These are phyloP conservation scores for Orthosia incerta DNA, from an alignment of 2,888 invertebrate genomes.

Conservation along the genomic window DNA sequence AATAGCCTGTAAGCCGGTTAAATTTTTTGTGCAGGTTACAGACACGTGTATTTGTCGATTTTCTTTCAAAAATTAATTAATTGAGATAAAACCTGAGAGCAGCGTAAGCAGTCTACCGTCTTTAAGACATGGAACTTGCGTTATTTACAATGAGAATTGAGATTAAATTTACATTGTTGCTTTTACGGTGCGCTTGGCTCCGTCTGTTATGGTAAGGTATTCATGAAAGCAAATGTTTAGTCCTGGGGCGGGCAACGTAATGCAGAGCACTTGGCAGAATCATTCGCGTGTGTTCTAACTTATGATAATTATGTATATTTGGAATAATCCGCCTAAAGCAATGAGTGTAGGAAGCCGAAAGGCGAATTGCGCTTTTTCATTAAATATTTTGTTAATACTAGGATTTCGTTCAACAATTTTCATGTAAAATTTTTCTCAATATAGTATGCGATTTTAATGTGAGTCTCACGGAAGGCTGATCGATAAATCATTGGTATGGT, in stretches of 20 bases:
- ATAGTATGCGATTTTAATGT: neutral
- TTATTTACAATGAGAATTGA: slow-evolving; percentile 83
- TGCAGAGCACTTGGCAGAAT: slow-evolving; percentile 76
- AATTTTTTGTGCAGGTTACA: too few species aligned
- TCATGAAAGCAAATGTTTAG: slow-evolving; percentile 88
- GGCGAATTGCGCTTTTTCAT: slow-evolving; percentile 51
- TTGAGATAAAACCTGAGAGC: slow-evolving; percentile 24
- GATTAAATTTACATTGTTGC: slow-evolving; percentile 89
- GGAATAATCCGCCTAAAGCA: slow-evolving; percentile 79
- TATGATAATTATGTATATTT: slow-evolving; percentile 86
- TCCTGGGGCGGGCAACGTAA: slow-evolving; percentile 76
- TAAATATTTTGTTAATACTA: slow-evolving; percentile 8
- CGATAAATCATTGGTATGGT: too few species aligned
- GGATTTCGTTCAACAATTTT: neutral
- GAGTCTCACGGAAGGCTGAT: too few species aligned
- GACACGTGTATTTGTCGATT: neutral
- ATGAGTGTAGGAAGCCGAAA: slow-evolving; percentile 51
- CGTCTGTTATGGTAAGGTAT: slow-evolving; percentile 88
- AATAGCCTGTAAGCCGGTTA: neutral
- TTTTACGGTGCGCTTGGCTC: slow-evolving; percentile 77
- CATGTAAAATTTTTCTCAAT: neutral
- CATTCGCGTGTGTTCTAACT: slow-evolving; percentile 79
- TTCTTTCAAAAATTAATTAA: slow-evolving; percentile 16
- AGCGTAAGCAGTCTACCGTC: slow-evolving; percentile 28
- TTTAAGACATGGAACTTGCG: slow-evolving; percentile 68